Evolutionary conservation across 2,113 vertebrate genomes (phyloP).

Genomic region (Gila orcuttii): DNA sequence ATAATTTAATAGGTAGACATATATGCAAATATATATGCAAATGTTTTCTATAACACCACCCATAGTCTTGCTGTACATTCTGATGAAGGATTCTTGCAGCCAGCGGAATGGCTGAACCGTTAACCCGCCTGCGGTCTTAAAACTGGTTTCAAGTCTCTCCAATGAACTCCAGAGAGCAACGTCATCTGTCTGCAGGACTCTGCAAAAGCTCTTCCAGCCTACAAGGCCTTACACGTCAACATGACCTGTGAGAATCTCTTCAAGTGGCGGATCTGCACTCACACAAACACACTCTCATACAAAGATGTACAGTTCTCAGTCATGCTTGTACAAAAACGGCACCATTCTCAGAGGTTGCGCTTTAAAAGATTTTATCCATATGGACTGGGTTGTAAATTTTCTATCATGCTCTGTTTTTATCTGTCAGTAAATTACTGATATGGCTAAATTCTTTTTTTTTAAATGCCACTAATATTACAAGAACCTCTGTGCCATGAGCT

Average conservation of each 20-base stretch:
- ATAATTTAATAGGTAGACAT: conserved; percentile 76
- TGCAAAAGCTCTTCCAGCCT: conserved; percentile 39
- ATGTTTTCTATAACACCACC: conserved; percentile 33
- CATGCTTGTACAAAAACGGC: background rate
- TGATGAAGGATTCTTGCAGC: conserved; percentile 15
- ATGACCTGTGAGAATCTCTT: conserved; percentile 52
- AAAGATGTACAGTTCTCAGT: background rate
- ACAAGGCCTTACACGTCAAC: conserved; percentile 44
- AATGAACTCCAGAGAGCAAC: background rate
- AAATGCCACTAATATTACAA: background rate
- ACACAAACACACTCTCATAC: conserved; percentile 16
- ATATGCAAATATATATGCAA: conserved; percentile 65
- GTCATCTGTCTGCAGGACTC: background rate
- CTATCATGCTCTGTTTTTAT: background rate
- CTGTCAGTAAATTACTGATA: background rate
- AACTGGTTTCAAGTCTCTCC: conserved; percentile 4
- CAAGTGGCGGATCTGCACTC: conserved; percentile 59
- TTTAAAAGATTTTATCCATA: background rate
- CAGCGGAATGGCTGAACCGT: no score
- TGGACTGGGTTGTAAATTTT: background rate
- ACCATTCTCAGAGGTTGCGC: conserved; percentile 15
- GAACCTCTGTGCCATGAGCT: background rate
- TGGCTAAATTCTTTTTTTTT: no score
- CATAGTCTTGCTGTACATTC: conserved; percentile 38
- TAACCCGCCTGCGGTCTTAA: background rate